A percentile compares a stretch with the other conserved stretches of the same genome.
Evolutionary conservation across 2,113 vertebrate genomes (phyloP).

Genomic region (Petromus typicus): DNA sequence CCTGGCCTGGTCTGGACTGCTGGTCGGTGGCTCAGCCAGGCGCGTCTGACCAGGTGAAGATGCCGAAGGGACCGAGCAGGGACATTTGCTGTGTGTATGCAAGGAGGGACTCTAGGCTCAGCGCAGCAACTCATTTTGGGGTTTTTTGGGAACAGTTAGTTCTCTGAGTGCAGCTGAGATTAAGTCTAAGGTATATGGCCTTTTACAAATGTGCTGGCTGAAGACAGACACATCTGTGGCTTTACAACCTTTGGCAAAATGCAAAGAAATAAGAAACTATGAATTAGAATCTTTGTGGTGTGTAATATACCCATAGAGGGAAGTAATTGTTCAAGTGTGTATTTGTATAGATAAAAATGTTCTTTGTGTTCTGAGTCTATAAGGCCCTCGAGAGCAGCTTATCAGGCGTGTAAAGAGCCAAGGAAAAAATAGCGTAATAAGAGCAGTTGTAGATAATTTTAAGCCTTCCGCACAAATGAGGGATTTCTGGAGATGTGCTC

Average conservation of each 20-base stretch:
- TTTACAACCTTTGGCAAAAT: constrained; percentile 4
- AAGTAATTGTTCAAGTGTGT: neutral
- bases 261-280: neutral
- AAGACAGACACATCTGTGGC: neutral
- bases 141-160: constrained; percentile 28
- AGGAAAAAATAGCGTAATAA: neutral
- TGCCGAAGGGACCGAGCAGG: neutral
- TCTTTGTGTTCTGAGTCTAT: neutral
- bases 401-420: neutral
- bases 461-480: neutral
- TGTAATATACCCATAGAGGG: neutral
- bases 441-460: neutral
- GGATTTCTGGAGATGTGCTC: neutral
- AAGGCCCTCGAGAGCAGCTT: neutral
- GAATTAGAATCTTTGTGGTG: neutral
- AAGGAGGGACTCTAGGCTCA: neutral
- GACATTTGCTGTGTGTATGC: neutral
- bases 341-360: neutral
- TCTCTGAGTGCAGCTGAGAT: neutral
- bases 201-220: constrained; percentile 20
- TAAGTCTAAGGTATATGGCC: neutral
- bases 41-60: neutral
- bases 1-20: neutral
- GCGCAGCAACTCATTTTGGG: neutral
- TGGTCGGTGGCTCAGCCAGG: fast-evolving